These are phyloP conservation scores for Crypturellus undulatus DNA, from an alignment of 2,113 vertebrate species.

Conservation along the genomic window DNA sequence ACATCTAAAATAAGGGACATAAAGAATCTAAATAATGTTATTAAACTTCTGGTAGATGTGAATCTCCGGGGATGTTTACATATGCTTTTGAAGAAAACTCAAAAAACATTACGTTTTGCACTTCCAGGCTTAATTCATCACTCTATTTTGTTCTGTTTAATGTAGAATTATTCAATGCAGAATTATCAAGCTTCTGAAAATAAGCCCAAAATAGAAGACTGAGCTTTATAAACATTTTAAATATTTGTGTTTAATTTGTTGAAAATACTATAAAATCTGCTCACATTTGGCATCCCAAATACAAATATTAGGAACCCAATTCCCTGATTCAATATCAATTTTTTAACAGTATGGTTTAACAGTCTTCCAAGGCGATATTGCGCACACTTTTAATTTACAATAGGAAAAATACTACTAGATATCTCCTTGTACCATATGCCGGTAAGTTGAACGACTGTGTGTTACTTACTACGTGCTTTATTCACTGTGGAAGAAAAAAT, in stretches of 20 bases:
- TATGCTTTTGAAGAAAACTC: conserved; percentile 26
- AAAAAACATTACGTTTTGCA: conserved; percentile 5
- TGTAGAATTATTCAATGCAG: conserved; percentile 65
- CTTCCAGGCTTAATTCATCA: conserved; percentile 31
- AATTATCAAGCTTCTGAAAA: conserved; percentile 74
- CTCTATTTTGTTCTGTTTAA: conserved; percentile 24
- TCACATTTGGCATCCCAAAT: conserved; percentile 79
- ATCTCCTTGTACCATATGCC: not conserved
- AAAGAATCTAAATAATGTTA: conserved; percentile 62
- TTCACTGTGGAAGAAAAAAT: not conserved
- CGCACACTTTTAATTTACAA: conserved; percentile 24
- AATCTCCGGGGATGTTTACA: conserved; percentile 37
- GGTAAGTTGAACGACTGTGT: not conserved
- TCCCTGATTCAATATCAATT: conserved; percentile 64
- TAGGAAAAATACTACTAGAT: not conserved
- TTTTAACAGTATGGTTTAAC: conserved; percentile 50
- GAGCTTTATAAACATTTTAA: conserved; percentile 80
- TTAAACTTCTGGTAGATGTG: conserved; percentile 67
- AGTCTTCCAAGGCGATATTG: conserved; percentile 37
- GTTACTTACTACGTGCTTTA: not conserved
- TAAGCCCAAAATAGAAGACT: conserved; percentile 76
- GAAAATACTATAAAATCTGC: conserved; percentile 80
- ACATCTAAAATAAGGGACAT: conserved; percentile 67
- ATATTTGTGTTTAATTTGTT: conserved; percentile 82
- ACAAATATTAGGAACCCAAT: conserved; percentile 80